Conservation (phyloP, 2,113 vertebrate species). For the Oncorhynchus kisutch region DNA sequence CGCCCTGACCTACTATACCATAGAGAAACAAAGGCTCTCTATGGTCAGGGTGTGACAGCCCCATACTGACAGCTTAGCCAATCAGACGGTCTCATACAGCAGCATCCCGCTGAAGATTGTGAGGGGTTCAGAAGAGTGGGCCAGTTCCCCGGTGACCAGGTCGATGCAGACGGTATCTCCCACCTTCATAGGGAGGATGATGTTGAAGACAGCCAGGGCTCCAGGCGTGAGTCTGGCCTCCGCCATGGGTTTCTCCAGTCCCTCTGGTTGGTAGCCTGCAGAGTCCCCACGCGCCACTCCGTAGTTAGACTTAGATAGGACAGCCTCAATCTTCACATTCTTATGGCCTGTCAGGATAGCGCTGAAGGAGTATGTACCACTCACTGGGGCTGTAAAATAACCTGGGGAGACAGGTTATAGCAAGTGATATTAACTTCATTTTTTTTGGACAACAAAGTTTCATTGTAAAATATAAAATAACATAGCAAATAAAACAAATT, state of each 20-base stretch:
- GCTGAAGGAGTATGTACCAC: constrained; percentile 89
- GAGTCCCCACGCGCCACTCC: constrained; percentile 90
- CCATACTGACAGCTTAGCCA: constrained; percentile 7
- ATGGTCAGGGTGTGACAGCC: background rate
- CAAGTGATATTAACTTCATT: too few relatives aligned
- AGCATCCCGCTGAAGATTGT: constrained; percentile 89
- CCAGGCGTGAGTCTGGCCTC: constrained; percentile 82
- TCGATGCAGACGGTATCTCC: constrained; percentile 91
- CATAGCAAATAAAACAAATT: too few relatives aligned
- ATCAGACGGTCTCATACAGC: constrained; percentile 76
- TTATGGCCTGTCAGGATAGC: constrained; percentile 87
- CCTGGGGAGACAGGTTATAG: constrained; percentile 63
- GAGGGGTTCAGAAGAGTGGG: constrained; percentile 86
- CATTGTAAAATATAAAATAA: too few relatives aligned
- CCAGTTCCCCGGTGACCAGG: constrained; percentile 86
- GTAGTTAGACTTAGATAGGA: constrained; percentile 86
- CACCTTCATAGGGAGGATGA: constrained; percentile 80
- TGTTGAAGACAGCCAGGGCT: constrained; percentile 85
- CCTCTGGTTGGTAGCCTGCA: constrained; percentile 87
- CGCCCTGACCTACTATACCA: too few relatives aligned
- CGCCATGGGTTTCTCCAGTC: constrained; percentile 86
- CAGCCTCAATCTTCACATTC: constrained; percentile 88
- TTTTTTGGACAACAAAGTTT: too few relatives aligned
- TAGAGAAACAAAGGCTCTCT: too few relatives aligned
- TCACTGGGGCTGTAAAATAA: constrained; percentile 83